A percentile compares a stretch with the other conserved stretches of the same genome.
Evolutionary conservation across 2,113 vertebrate species (phyloP).

Genomic region (Gallinago undulata): DNA sequence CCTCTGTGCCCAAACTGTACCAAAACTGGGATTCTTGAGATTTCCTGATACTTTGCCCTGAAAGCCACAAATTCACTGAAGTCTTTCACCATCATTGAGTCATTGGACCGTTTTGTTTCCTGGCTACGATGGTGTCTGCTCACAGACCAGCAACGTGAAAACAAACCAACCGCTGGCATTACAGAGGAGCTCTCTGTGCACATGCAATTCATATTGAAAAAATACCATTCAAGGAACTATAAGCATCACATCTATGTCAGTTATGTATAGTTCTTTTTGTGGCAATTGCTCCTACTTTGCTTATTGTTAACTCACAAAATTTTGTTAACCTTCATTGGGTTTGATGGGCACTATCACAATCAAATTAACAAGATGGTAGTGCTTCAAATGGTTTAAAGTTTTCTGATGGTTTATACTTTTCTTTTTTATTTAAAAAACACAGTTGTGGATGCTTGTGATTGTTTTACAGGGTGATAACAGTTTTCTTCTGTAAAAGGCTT

Average conservation of each 20-base stretch:
- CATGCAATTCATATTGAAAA: not conserved
- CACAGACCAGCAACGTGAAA: not conserved
- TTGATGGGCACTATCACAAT: not conserved
- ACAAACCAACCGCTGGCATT: not conserved
- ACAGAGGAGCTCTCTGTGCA: not conserved
- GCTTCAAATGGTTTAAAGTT: not conserved
- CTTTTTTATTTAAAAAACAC: not conserved
- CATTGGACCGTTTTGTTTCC: not conserved
- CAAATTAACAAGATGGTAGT: not conserved
- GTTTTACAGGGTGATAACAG: not conserved
- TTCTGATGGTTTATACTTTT: not conserved
- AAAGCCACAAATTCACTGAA: not conserved
- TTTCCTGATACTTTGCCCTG: not conserved
- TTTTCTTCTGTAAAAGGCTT: not conserved
- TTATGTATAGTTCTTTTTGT: not conserved
- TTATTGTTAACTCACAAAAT: not conserved
- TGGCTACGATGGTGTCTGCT: not conserved
- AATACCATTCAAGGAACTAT: not conserved
- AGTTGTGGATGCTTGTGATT: not conserved
- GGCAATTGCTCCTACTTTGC: not conserved
- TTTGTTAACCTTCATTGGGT: not conserved
- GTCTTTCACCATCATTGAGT: not conserved
- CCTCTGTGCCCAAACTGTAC: not conserved
- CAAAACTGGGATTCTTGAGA: not conserved
- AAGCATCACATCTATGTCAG: not conserved